These are phyloP conservation scores for Taeniopygia guttata DNA, from an alignment of 2,797 vertebrate genomes.

Conservation along the genomic window DNA sequence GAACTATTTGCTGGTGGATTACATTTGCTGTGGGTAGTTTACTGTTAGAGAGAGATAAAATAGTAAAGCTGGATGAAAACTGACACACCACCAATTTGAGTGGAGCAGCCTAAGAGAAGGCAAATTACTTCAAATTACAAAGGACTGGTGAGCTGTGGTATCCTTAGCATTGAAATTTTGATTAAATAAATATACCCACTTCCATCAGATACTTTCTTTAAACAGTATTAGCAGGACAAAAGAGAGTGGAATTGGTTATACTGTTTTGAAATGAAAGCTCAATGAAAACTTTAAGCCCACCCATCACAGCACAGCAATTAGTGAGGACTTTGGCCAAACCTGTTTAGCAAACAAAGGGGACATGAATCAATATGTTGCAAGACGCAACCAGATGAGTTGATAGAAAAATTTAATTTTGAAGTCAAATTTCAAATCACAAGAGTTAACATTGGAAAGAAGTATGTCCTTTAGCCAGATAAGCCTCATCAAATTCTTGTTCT, in stretches of 20 bases:
- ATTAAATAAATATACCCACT: neutral
- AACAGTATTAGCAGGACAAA: neutral
- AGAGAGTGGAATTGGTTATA: neutral
- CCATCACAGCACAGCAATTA: neutral
- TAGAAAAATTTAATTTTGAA: neutral
- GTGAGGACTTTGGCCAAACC: neutral
- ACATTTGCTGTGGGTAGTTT: neutral
- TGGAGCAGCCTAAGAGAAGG: neutral
- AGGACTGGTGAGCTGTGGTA: neutral
- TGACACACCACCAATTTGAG: neutral
- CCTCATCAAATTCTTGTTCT: neutral
- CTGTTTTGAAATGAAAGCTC: no score
- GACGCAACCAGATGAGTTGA: neutral
- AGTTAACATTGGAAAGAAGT: neutral
- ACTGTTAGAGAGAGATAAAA: neutral
- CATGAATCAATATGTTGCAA: neutral
- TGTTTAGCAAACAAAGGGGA: neutral
- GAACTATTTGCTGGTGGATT: neutral
- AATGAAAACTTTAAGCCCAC: neutral
- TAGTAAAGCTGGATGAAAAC: neutral
- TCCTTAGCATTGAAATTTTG: neutral
- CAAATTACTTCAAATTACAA: neutral
- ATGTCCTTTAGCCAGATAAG: neutral
- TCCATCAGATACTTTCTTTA: neutral
- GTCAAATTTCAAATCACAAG: neutral